These are phyloP conservation scores for Amblyteles armatorius DNA, from an alignment of 2,888 invertebrate genomes.

Conservation along the genomic window DNA sequence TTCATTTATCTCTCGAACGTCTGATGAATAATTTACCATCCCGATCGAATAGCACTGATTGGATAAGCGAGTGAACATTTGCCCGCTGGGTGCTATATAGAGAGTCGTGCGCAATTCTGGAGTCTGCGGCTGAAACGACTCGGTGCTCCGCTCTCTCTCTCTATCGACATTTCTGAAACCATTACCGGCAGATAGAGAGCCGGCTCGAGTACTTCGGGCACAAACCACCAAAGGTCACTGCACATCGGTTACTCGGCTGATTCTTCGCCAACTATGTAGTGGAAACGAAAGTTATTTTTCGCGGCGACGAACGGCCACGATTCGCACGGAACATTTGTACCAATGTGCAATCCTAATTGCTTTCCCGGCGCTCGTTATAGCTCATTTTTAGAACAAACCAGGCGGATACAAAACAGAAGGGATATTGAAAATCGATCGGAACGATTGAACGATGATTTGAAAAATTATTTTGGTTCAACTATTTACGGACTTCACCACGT, in stretches of 20 bases:
- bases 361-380: not conserved
- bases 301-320: not conserved
- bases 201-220: conserved; percentile 1
- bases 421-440: not conserved
- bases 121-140: conserved; percentile 7
- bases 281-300: conserved; percentile 1
- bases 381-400: not conserved
- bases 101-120: conserved; percentile 21
- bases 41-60: conserved; percentile 51
- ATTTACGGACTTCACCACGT: not conserved
- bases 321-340: not conserved
- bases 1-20: conserved; percentile 36
- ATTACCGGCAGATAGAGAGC: conserved; percentile 14
- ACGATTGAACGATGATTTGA: not conserved
- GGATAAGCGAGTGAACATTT: conserved; percentile 30
- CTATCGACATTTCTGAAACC: conserved; percentile 21
- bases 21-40: conserved; percentile 47
- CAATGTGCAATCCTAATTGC: not conserved
- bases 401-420: not conserved
- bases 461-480: not conserved
- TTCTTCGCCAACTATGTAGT: not conserved
- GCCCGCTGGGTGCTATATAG: not conserved
- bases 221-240: conserved; percentile 33
- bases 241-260: conserved; percentile 16
- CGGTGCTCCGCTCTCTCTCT: not conserved